Conservation (phyloP, 2,797 vertebrate species). For the Melanotaenia parkinsoni region DNA sequence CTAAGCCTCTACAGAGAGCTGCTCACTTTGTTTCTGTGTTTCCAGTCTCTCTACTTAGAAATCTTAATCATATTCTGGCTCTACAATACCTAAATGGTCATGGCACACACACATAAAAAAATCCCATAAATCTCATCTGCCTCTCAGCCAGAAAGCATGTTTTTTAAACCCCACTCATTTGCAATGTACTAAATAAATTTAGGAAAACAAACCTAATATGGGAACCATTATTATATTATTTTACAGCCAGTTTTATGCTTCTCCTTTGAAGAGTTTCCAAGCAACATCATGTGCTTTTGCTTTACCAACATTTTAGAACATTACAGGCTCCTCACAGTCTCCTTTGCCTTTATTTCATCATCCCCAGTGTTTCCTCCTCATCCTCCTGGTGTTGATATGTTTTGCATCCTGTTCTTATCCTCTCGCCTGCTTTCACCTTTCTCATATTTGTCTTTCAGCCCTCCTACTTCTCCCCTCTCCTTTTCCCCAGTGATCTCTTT, state of each 20-base stretch:
- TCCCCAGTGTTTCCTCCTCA: not conserved
- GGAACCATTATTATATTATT: not conserved
- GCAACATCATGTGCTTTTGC: not conserved
- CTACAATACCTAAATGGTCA: too few species aligned
- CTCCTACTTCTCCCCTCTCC: constrained; percentile 26
- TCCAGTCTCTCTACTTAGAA: not conserved
- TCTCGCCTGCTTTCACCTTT: constrained; percentile 49
- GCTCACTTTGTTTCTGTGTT: not conserved
- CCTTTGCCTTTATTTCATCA: constrained; percentile 18
- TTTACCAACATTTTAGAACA: not conserved
- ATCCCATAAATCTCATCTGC: not conserved
- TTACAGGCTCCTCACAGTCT: not conserved
- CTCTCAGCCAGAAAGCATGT: not conserved
- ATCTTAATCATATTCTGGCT: not conserved
- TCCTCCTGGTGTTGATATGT: constrained; percentile 25
- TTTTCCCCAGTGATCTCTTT: constrained; percentile 63
- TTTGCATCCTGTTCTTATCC: constrained; percentile 9
- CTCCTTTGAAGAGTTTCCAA: not conserved
- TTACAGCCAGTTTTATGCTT: not conserved
- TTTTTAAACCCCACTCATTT: not conserved
- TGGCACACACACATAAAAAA: too few species aligned
- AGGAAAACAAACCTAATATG: not conserved
- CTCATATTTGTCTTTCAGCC: constrained; percentile 38
- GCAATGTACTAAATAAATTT: not conserved
- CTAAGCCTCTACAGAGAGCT: not conserved